Evolutionary conservation across 1,140 invertebrate species (phyloP).

Genomic region (Drosophila subobscura): DNA sequence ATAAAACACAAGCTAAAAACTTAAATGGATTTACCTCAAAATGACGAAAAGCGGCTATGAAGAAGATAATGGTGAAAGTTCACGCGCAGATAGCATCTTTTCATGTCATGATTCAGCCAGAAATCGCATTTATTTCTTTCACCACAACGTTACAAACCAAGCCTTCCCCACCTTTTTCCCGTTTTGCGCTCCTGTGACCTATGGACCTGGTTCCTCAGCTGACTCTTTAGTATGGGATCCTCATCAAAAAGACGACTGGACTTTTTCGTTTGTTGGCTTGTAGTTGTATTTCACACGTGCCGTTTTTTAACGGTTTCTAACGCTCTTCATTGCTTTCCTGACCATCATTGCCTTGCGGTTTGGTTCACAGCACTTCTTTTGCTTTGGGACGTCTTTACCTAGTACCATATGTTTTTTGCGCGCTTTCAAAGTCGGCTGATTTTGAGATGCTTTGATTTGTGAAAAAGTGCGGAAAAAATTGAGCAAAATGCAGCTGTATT

Average conservation of each 20-base stretch:
- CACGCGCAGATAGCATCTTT: conserved; percentile 8
- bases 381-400: neutral
- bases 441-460: no score
- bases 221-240: no score
- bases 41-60: conserved; percentile 33
- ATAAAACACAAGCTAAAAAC: conserved; percentile 81
- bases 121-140: conserved; percentile 13
- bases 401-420: conserved; percentile 5
- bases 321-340: neutral
- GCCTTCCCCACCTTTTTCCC: neutral
- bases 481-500: no score
- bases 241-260: no score
- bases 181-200: neutral
- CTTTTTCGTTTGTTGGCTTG: no score
- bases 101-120: no score
- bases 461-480: no score
- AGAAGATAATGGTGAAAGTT: conserved; percentile 39
- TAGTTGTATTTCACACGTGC: no score
- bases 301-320: no score
- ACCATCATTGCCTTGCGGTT: no score
- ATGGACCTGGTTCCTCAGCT: neutral
- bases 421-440: no score
- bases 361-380: no score
- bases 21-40: conserved; percentile 68
- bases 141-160: conserved; percentile 7